Evolutionary conservation across 2,888 invertebrate species (phyloP), one percentile per base, ranked within the genome.

Genomic region (Melolontha melolontha): DNA sequence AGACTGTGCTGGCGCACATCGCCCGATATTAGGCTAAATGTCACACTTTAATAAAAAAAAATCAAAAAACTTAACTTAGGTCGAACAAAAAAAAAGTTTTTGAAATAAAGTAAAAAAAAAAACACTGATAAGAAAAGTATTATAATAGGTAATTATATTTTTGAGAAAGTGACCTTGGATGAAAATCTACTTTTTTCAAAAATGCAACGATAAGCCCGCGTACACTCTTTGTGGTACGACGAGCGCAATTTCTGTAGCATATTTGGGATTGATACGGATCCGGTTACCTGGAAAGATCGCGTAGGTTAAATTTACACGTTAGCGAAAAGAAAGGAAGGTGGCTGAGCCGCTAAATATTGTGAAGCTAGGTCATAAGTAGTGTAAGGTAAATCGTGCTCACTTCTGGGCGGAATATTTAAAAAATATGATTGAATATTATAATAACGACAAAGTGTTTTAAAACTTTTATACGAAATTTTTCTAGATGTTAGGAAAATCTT

Each of bases 101-200:
- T 49, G 73, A 66, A 57, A 69, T 69, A 71, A 67, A 64, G 68
- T 66, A 65, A 64, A 66, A 63, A 66, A 63, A 75, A 74, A 76
- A 75, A 77, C 76, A 75, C 74, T 74, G 74, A 73, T 73, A 72
- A 72, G 74, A 76, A 78, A 77, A 81, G 80, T 79, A 80, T 80
- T 80, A 78, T 76, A 75, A 79, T 79, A 81, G 79, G 79, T 79
- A 81, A 81, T 81, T 79, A 80, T 82, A 81, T 81, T 82, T 82
- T 82, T 82, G 81, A 82, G 81, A 82, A 83, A 83, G 83, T 83
- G 83, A 83, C 83, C 83, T 83, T 83, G 80, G 78, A 81, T 79
- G 79, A 79, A 80, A 80, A 79, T 77, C 76, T 76, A 77, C 74
- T 76, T 79, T 79, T 79, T 79, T 78, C 75, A 75, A 76, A 76